Evolutionary conservation across 2,888 invertebrate genomes (phyloP), one percentile per base, ranked within the genome.

Genomic region (Endotricha flammealis): DNA sequence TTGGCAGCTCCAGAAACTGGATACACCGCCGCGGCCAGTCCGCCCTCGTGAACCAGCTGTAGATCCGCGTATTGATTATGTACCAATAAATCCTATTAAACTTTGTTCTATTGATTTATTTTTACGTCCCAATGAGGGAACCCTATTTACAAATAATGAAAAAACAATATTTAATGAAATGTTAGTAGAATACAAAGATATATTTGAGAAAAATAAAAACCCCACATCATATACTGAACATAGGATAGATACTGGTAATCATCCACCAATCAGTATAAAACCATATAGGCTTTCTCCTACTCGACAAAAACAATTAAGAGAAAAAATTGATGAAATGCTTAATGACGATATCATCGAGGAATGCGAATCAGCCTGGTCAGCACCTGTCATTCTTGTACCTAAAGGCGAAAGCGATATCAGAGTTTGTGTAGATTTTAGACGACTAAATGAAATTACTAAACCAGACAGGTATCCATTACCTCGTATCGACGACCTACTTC

Each of bases 191-290:
- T 30, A 29, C 22, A 17, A 16, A 12, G 33, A 36, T 12, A 33
- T 40, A 11, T 40, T 40, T 40, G 14, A 36, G 25, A 29, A 31
- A 34, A 38, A 28, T 36, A 27, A 25, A 13, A 12, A 39, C 12
- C 36, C 33, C 17, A 37, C 44, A 35, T 38, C 28, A 22, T 35
- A 28, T 12, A 32, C 41, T 32, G 29, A 39, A 39, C 44, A 46
- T 35, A 32, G 31, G 24, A 44, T 45, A 11, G 41, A 45, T 24
- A 48, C 39, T 28, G 39, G 42, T n/a, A 23, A 14, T 34, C 42
- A 45, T 30, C n/a, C 16, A 11, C 42, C 44, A 12, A 45, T 47
- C n/a, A 28, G 29, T n/a, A 22, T 39, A n/a, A 31, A 31, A 23
- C 44, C 42, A 6, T 30, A 29, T 29, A 16, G 30, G 7, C 10